phyloP scores from a whole-genome alignment of 1,140 invertebrate genomes.

The Lysiphlebus fabarum region DNA sequence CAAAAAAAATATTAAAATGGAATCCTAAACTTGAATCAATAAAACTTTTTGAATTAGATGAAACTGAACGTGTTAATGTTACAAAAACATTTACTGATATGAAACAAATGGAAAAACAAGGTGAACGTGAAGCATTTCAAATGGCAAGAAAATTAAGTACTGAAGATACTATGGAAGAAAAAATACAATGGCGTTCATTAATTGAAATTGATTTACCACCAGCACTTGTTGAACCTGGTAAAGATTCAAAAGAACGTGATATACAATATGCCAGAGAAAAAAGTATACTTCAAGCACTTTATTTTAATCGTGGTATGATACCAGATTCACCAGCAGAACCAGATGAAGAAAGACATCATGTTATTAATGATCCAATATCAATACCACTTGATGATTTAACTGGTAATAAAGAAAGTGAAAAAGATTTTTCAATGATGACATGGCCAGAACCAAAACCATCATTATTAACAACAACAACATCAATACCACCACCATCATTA shows the following conservation, averaged over 20 bases:
- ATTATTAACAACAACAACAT: slow-evolving; percentile 47
- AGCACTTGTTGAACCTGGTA: slow-evolving; percentile 66
- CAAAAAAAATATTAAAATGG: slow-evolving; percentile 84
- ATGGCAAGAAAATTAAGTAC: slow-evolving; percentile 69
- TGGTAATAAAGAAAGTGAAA: slow-evolving; percentile 74
- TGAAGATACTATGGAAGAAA: slow-evolving; percentile 78
- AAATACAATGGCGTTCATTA: slow-evolving; percentile 67
- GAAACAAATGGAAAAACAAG: slow-evolving; percentile 82
- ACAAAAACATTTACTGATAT: slow-evolving; percentile 89
- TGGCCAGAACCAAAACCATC: slow-evolving; percentile 77
- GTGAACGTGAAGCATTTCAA: slow-evolving; percentile 80
- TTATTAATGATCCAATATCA: slow-evolving; percentile 69
- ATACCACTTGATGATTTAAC: slow-evolving; percentile 88
- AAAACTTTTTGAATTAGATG: slow-evolving; percentile 88
- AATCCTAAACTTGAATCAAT: slow-evolving; percentile 76
- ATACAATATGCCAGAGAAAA: slow-evolving; percentile 83
- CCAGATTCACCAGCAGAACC: slow-evolving; percentile 84
- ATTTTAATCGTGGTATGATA: slow-evolving; percentile 79
- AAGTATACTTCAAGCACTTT: slow-evolving; percentile 77
- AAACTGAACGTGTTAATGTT: slow-evolving; percentile 91
- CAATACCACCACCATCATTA: slow-evolving; percentile 59
- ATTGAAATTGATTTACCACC: slow-evolving; percentile 66
- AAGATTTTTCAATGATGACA: slow-evolving; percentile 68
- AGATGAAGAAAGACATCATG: slow-evolving; percentile 73
- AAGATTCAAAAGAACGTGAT: slow-evolving; percentile 80